Percentiles rank a stretch among this genome's conserved stretches.
Conservation (phyloP, 1,140 invertebrate species). For the Theocolax elegans region DNA sequence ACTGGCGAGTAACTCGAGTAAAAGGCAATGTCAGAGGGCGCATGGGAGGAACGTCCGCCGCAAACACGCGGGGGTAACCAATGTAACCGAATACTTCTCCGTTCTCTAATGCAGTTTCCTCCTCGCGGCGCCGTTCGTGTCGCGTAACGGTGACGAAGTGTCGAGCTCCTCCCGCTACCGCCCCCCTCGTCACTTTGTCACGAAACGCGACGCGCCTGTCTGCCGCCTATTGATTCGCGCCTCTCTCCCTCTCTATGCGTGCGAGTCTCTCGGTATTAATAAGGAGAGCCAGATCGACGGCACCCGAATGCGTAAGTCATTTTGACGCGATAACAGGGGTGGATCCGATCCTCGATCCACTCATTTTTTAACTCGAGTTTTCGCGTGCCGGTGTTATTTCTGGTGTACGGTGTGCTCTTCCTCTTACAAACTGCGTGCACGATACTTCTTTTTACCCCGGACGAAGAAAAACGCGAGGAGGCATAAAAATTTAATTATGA, state of each 20-base stretch:
- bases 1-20: constrained; percentile 26
- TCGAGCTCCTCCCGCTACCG: not conserved
- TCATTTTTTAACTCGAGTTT: not conserved
- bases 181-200: constrained; percentile 8
- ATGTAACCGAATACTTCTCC: constrained; percentile 41
- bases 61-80: constrained; percentile 25
- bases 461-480: no score
- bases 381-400: no score
- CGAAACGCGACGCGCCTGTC: not conserved
- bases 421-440: no score
- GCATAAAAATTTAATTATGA: no score
- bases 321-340: not conserved
- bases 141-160: constrained; percentile 13
- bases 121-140: constrained; percentile 24
- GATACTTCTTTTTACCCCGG: no score
- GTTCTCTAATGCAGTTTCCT: constrained; percentile 42
- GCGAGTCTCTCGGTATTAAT: constrained; percentile 4
- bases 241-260: not conserved
- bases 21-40: not conserved
- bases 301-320: not conserved
- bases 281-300: not conserved
- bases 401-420: no score
- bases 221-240: constrained; percentile 21
- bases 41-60: not conserved
- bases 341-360: not conserved